Evolutionary conservation across 2,113 vertebrate species (phyloP), one percentile per base, ranked within the genome.

Genomic region (Dunckerocampus dactyliophorus): DNA sequence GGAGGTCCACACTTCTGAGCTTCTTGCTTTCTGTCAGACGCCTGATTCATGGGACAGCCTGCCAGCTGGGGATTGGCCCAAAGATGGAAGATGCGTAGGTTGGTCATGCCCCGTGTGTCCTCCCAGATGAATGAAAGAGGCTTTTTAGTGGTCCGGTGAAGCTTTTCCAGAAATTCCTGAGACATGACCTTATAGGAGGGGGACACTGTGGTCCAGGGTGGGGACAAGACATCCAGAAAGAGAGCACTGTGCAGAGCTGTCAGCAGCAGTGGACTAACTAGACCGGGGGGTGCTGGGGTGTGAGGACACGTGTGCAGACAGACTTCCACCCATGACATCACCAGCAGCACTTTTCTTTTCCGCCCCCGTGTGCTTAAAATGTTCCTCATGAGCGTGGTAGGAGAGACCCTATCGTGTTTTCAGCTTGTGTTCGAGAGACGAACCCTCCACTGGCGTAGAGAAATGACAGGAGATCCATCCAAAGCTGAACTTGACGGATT

Each of bases 161-260:
- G 63, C 47, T 72, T 85, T 82, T 74, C 75, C 72, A 83, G 68
- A 74, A 77, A 88, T 90, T 90, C 86, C 82, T 89, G 74, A 67
- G 78, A 75, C 76, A 72, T 89, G 82, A 91, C 84, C 82, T 81
- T 88, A 85, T 76, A 81, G 69, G 71, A 84, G 67, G 74, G 82
- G 64, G 76, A 69, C 15, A 54, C 59, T 69, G 68, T 7, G 71
- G 66, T 55, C 72, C 63, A 51, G 77, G 77, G 81, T 73, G 79
- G 62, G 61, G 74, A 19, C 47, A 68, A 76, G 75, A 76, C 66
- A 37, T 46, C 63, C 72, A 85, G 83, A 89, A 89, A 85, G 82
- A 79, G 74, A 37, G 76, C 78, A 85, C 79, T 87, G 86, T 90
- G 81, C n/a, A 1, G 65, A 51, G 69, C 74, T 76, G 80, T 88